phyloP scores from a whole-genome alignment of 2,113 vertebrate genomes.

The Pachyramphus minor region DNA sequence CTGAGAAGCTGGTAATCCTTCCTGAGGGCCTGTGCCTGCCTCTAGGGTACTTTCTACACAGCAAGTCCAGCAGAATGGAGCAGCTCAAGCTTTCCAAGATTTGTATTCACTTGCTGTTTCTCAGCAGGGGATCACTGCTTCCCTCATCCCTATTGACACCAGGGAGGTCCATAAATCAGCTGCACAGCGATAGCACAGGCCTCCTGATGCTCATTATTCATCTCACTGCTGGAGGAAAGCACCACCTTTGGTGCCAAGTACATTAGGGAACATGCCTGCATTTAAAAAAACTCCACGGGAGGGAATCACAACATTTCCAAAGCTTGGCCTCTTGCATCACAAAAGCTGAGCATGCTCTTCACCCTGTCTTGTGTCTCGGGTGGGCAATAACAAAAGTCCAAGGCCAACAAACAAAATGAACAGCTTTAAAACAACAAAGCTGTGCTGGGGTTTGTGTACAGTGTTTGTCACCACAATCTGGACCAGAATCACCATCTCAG shows the following conservation, averaged over 20 bases:
- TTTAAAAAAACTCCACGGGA: constrained; percentile 30
- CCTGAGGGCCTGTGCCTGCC: not conserved
- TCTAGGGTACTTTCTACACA: not conserved
- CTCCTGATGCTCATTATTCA: not conserved
- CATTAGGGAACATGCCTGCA: not conserved
- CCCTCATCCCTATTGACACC: not conserved
- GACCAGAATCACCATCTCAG: not conserved
- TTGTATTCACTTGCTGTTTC: not conserved
- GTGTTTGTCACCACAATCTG: constrained; percentile 15
- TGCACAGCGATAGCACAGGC: not conserved
- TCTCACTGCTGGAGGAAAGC: not conserved
- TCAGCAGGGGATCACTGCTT: not conserved
- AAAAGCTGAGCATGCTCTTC: constrained; percentile 3
- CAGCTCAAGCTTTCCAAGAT: not conserved
- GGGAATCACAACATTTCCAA: constrained; percentile 35
- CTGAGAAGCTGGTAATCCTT: not conserved
- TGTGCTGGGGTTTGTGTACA: not conserved
- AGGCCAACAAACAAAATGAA: constrained; percentile 5
- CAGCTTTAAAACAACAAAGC: constrained; percentile 5
- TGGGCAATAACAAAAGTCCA: not conserved
- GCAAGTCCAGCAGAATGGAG: not conserved
- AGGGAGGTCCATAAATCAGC: constrained; percentile 2
- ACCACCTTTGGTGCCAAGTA: constrained; percentile 36
- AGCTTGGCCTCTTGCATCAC: constrained; percentile 6
- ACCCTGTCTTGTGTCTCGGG: not conserved